phyloP scores from a whole-genome alignment of 2,113 vertebrate species.

The Phainopepla nitens region DNA sequence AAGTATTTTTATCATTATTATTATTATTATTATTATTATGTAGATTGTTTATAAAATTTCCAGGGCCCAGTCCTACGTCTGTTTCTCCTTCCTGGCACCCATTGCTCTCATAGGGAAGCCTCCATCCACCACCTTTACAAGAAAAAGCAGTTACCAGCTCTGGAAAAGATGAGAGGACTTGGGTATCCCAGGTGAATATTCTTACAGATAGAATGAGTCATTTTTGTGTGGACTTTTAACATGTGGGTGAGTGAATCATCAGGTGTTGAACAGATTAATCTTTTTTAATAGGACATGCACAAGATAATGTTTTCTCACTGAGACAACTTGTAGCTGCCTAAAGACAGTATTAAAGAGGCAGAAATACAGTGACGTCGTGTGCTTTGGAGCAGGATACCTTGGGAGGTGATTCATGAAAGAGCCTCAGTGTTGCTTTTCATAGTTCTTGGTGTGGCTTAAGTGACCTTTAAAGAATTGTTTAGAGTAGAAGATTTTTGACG shows the following conservation, averaged over 20 bases:
- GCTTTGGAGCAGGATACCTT: neutral
- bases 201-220: slow-evolving; percentile 39
- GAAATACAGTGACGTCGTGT: rapidly evolving
- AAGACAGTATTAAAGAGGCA: neutral
- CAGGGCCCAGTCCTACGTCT: neutral
- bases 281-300: neutral
- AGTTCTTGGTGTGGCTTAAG: neutral
- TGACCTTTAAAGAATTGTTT: neutral
- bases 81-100: neutral
- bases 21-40: neutral
- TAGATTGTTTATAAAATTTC: neutral
- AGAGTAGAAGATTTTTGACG: neutral
- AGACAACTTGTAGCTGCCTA: neutral
- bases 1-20: neutral
- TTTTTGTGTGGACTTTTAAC: slow-evolving; percentile 35
- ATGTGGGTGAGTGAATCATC: slow-evolving; percentile 61
- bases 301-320: neutral
- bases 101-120: neutral
- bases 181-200: slow-evolving; percentile 49
- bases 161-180: slow-evolving; percentile 54
- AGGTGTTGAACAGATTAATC: slow-evolving; percentile 57
- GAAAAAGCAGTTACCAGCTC: neutral
- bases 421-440: neutral
- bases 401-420: neutral
- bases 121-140: neutral